Percentiles rank a stretch among this genome's conserved stretches.
Conservation (phyloP, 2,888 invertebrate species). For the Hydrotaea cyrtoneurina region DNA sequence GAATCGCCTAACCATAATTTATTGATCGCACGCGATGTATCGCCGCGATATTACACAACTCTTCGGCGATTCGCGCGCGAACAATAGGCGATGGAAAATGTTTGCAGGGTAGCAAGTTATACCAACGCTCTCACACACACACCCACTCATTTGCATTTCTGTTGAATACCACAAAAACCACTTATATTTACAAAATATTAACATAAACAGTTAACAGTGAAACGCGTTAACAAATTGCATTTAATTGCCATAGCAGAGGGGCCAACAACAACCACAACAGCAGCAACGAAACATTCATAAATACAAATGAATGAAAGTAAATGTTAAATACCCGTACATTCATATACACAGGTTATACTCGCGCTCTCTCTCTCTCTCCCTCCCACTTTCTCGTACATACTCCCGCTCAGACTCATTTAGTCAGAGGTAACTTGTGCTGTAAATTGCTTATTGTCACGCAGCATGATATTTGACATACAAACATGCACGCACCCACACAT, state of each 20-base stretch:
- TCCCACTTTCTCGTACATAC: neutral
- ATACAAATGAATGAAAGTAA: neutral
- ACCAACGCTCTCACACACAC: neutral
- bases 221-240: conserved; percentile 64
- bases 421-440: conserved; percentile 28
- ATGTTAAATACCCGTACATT: conserved; percentile 2
- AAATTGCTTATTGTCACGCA: conserved; percentile 63
- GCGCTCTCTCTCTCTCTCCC: neutral
- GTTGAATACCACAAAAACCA: conserved; percentile 48
- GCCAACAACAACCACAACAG: neutral
- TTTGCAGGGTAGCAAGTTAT: no score
- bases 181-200: conserved; percentile 58
- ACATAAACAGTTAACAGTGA: conserved; percentile 59
- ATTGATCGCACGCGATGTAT: no score
- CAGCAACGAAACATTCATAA: neutral
- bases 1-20: no score
- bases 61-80: no score
- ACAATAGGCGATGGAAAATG: no score
- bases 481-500: conserved; percentile 13
- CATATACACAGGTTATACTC: no score
- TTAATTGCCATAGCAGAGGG: conserved; percentile 58
- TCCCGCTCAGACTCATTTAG: neutral
- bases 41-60: no score
- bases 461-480: conserved; percentile 58
- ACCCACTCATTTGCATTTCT: conserved; percentile 6